Evolutionary conservation across 1,140 invertebrate genomes (phyloP), one percentile per base, ranked within the genome.

Genomic region (Aphis gossypii): DNA sequence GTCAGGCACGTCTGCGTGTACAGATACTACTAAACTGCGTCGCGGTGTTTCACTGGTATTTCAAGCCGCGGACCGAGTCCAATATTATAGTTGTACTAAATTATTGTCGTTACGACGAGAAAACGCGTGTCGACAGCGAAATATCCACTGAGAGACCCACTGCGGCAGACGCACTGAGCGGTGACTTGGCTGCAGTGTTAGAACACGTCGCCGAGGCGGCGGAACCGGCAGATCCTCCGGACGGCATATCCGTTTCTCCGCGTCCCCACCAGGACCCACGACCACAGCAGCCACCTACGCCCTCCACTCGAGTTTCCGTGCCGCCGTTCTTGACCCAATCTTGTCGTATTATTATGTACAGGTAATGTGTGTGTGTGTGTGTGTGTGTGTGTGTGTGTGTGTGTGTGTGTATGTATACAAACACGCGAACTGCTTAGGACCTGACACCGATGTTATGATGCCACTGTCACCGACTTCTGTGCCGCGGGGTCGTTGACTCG

Each of bases 291-390:
- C 41, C 83, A 9, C 41, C 38, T 84, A 84, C 83, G 83, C 83
- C 60, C 90, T 60, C 54, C 41, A 30, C 54, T 23, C 44, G 84
- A 46, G 41, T 41, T 11, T 23, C 84, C 14, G 56, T 3, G 90
- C 5, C 51, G 54, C 7, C 56, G 56, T 54, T 76, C 90, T 91
- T 91, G 60, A 91, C 90, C 90, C 90, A 41, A 48, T 91, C 30
- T 51, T 25, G 60, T n/a, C n/a, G 60, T 20, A 9, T 60, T 60
- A 56, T 41, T 41, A 41, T 41, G 3, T 41, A 41, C 38, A 41
- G 38, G 38, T 41, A 41, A 41, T 41, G 38, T 41, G 38, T 41
- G 35, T 35, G 35, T 35, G 35, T 35, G 35, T 35, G 35, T 35
- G 35, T 35, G 35, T 35, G 35, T 35, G 35, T 35, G 35, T 35